phyloP scores from a whole-genome alignment of 2,797 vertebrate genomes.

The Cossypha dichroa region DNA sequence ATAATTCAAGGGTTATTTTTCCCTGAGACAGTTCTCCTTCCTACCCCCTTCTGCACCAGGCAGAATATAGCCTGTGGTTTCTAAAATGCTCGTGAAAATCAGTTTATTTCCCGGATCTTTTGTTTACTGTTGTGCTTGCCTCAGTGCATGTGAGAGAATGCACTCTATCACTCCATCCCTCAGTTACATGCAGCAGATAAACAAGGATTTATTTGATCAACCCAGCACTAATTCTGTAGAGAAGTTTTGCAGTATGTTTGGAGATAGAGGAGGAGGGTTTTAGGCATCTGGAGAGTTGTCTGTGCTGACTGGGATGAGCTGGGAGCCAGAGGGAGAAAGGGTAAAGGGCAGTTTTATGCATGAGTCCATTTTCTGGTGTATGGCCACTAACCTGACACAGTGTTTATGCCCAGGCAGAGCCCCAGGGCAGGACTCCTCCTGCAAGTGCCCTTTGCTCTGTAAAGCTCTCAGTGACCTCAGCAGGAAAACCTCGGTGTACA shows the following conservation, averaged over 20 bases:
- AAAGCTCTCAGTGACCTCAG: not conserved
- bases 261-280: not conserved
- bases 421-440: not conserved
- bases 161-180: not conserved
- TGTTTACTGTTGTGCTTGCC: not conserved
- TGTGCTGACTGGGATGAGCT: accelerated
- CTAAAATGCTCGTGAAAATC: not conserved
- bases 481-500: not conserved
- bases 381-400: not conserved
- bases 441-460: not conserved
- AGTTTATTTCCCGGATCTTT: not conserved
- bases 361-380: not conserved
- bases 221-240: accelerated
- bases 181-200: not conserved
- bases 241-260: not conserved
- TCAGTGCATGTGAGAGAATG: not conserved
- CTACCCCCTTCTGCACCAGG: not conserved
- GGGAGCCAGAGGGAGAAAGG: not conserved
- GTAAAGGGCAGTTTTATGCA: not conserved
- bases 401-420: not conserved
- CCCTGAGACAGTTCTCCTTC: not conserved
- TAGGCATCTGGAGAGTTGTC: not conserved
- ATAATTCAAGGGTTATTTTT: not conserved
- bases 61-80: not conserved
- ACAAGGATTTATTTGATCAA: not conserved